A percentile compares a stretch with the other conserved stretches of the same genome.
These are phyloP conservation scores for Tetrax tetrax DNA, from an alignment of 2,113 vertebrate species.

Conservation along the genomic window DNA sequence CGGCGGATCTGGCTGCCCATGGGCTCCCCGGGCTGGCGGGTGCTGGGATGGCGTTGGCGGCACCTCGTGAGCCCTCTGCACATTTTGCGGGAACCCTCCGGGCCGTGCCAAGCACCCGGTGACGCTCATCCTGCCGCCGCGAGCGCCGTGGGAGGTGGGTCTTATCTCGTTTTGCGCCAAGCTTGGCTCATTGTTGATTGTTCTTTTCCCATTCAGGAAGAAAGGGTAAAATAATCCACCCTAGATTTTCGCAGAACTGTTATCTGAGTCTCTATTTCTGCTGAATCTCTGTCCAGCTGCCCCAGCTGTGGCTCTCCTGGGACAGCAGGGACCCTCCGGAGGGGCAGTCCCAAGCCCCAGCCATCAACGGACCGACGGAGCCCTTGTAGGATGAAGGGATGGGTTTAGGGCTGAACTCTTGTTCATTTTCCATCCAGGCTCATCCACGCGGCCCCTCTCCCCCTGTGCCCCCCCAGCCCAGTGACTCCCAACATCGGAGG, in stretches of 20 bases:
- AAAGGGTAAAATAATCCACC: not conserved
- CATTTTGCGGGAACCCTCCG: rapidly evolving
- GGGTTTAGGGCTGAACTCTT: not conserved
- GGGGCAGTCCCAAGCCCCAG: rapidly evolving
- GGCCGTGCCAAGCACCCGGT: not conserved
- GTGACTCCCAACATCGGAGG: not conserved
- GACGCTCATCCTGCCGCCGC: rapidly evolving
- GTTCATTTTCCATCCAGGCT: not conserved
- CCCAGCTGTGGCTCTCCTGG: rapidly evolving
- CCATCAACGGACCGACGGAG: rapidly evolving
- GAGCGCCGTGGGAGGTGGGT: not conserved
- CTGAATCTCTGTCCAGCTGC: not conserved
- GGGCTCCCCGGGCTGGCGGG: not conserved
- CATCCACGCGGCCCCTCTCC: not conserved
- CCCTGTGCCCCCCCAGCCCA: not conserved
- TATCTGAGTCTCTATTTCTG: not conserved
- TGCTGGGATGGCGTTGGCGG: not conserved
- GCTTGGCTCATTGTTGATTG: conserved; percentile 25
- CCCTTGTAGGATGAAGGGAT: not conserved
- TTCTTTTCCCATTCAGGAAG: not conserved
- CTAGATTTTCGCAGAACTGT: not conserved
- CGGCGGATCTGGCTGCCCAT: rapidly evolving
- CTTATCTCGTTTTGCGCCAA: not conserved
- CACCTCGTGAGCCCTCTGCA: not conserved
- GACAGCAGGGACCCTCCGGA: not conserved